Conservation (phyloP, 2,113 vertebrate genomes). For the Geococcyx californianus region DNA sequence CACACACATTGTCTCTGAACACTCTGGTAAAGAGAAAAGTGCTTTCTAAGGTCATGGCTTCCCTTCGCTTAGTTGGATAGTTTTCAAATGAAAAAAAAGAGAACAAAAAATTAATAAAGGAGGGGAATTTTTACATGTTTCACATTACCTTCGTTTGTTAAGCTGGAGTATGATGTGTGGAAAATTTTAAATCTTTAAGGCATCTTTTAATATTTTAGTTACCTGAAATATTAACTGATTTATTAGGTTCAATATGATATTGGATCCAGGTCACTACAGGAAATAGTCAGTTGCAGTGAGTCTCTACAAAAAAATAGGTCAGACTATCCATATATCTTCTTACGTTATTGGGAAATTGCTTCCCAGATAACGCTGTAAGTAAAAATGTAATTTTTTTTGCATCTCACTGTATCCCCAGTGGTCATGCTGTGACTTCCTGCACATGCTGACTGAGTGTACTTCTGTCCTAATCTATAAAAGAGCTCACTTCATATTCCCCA, state of each 20-base stretch:
- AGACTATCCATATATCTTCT: conserved; percentile 50
- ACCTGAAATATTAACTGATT: conserved; percentile 63
- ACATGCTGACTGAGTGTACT: conserved; percentile 6
- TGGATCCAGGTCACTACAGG: conserved; percentile 59
- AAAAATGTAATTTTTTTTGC: conserved; percentile 37
- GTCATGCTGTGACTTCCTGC: conserved; percentile 33
- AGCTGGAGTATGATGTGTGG: conserved; percentile 40
- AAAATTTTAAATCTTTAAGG: conserved; percentile 60
- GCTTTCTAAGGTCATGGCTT: background rate
- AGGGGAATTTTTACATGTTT: conserved; percentile 42
- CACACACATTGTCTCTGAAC: conserved; percentile 46
- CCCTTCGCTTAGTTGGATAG: conserved; percentile 15
- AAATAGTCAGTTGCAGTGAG: conserved; percentile 55
- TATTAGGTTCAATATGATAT: conserved; percentile 59
- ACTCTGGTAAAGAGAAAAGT: conserved; percentile 25
- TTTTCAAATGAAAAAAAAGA: background rate
- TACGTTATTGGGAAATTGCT: conserved; percentile 50
- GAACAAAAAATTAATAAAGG: conserved; percentile 45
- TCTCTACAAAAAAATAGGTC: conserved; percentile 39
- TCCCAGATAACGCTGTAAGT: conserved; percentile 43
- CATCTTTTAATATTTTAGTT: conserved; percentile 70
- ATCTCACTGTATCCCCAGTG: background rate
- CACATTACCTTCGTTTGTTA: conserved; percentile 53
- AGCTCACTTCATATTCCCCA: background rate
- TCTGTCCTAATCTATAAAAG: conserved; percentile 8